Evolutionary conservation across 2,113 vertebrate species (phyloP).

Genomic region (Irena cyanogastra): DNA sequence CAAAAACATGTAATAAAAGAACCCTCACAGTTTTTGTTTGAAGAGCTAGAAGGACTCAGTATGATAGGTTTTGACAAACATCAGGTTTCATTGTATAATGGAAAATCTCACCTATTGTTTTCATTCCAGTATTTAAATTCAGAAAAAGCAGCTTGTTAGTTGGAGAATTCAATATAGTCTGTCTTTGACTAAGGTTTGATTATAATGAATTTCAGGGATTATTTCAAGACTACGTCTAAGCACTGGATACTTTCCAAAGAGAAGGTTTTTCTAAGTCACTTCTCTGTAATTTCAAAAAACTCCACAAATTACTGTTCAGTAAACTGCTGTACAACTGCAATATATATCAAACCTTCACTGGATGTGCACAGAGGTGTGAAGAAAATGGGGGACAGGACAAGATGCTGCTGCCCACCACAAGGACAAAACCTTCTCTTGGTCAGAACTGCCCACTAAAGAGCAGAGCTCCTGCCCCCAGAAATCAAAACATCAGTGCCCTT

Average conservation of each 20-base stretch:
- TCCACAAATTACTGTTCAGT: rapidly evolving
- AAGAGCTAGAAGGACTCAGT: neutral
- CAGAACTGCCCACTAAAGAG: neutral
- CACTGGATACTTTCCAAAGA: neutral
- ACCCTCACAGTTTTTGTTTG: neutral
- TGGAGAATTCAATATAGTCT: neutral
- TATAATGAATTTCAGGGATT: neutral
- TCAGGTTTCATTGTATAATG: neutral
- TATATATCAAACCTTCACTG: neutral
- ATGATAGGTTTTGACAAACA: neutral
- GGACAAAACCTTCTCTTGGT: neutral
- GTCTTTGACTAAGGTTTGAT: neutral
- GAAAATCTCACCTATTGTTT: neutral
- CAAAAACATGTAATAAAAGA: neutral
- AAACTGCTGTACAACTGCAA: neutral
- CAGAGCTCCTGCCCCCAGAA: neutral
- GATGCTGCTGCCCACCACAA: neutral
- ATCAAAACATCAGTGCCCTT: neutral
- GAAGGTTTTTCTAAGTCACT: neutral
- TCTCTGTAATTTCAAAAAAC: neutral
- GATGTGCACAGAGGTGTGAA: neutral
- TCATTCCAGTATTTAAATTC: neutral
- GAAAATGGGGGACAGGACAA: neutral
- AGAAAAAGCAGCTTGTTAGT: neutral
- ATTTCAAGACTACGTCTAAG: neutral